Conservation (phyloP, 2,888 invertebrate genomes). For the Aphidius colemani region DNA sequence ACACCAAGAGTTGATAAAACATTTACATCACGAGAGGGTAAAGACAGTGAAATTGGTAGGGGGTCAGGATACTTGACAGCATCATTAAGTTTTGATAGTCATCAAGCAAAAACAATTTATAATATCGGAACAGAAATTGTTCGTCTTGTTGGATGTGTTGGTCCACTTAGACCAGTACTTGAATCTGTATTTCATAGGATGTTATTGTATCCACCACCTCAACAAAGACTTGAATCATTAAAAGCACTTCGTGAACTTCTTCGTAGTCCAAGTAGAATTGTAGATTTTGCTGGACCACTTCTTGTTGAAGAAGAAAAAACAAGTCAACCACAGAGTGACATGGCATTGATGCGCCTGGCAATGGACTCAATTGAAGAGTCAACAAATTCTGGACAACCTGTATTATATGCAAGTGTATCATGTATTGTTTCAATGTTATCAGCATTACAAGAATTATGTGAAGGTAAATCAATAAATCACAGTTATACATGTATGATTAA, state of each 20-base stretch:
- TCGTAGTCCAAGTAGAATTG: slow-evolving; percentile 77
- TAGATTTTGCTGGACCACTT: slow-evolving; percentile 71
- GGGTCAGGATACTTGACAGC: slow-evolving; percentile 74
- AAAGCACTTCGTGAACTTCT: slow-evolving; percentile 82
- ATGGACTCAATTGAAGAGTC: slow-evolving; percentile 94
- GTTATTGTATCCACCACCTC: slow-evolving; percentile 84
- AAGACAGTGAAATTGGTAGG: slow-evolving; percentile 63
- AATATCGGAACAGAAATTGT: slow-evolving; percentile 90
- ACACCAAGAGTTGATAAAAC: slow-evolving; percentile 85
- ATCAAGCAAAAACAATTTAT: slow-evolving; percentile 82
- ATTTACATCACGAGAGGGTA: slow-evolving; percentile 70
- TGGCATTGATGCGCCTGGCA: slow-evolving; percentile 83
- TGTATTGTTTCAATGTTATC: slow-evolving; percentile 83
- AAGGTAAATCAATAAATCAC: slow-evolving; percentile 72
- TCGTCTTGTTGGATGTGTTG: slow-evolving; percentile 83
- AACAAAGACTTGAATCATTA: slow-evolving; percentile 83
- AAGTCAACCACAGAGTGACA: slow-evolving; percentile 72
- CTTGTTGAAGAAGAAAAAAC: slow-evolving; percentile 67
- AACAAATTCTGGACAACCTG: slow-evolving; percentile 76
- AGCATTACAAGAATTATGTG: slow-evolving; percentile 80
- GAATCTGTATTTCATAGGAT: slow-evolving; percentile 93
- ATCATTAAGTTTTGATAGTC: slow-evolving; percentile 78
- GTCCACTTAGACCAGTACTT: slow-evolving; percentile 85
- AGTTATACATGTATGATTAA: slow-evolving; percentile 59
- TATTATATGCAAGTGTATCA: slow-evolving; percentile 77